Conservation (phyloP, 2,113 vertebrate genomes). For the Setophaga coronata region DNA sequence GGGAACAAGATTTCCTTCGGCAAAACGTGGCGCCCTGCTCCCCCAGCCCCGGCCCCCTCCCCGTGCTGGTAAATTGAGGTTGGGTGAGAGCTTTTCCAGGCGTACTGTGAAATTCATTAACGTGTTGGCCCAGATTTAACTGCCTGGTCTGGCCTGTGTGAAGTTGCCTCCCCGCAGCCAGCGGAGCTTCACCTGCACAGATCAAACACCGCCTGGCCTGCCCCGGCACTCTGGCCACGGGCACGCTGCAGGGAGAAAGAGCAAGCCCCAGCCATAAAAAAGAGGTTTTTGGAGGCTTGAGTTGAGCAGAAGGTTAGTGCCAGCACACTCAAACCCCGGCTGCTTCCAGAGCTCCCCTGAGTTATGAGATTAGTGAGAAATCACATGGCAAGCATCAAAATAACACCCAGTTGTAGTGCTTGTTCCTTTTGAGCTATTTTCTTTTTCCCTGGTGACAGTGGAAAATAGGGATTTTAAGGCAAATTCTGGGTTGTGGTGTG, state of each 20-base stretch:
- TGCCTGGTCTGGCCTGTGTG: constrained; percentile 46
- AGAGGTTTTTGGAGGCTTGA: neutral
- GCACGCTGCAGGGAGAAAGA: neutral
- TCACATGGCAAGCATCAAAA: constrained; percentile 16
- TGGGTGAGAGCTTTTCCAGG: constrained; percentile 73
- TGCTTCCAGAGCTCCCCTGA: neutral
- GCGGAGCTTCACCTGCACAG: neutral
- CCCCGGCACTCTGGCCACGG: accelerated
- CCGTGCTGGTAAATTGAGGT: neutral
- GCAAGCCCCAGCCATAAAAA: neutral
- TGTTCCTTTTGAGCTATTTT: neutral
- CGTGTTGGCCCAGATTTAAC: constrained; percentile 62
- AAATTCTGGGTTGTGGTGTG: neutral
- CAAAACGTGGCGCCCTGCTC: neutral
- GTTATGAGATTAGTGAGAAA: constrained; percentile 17
- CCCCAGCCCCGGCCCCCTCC: neutral
- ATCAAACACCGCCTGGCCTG: neutral
- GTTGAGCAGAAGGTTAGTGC: neutral
- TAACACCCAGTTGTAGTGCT: neutral
- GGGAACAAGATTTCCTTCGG: constrained; percentile 62
- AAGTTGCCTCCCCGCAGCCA: neutral
- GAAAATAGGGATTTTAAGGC: neutral
- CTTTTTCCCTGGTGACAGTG: neutral
- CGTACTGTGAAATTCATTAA: constrained; percentile 75
- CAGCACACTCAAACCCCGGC: neutral